A percentile compares a stretch with the other conserved stretches of the same genome.
Conservation (phyloP, 1,140 invertebrate species). For the Zaprionus lachaisei region DNA sequence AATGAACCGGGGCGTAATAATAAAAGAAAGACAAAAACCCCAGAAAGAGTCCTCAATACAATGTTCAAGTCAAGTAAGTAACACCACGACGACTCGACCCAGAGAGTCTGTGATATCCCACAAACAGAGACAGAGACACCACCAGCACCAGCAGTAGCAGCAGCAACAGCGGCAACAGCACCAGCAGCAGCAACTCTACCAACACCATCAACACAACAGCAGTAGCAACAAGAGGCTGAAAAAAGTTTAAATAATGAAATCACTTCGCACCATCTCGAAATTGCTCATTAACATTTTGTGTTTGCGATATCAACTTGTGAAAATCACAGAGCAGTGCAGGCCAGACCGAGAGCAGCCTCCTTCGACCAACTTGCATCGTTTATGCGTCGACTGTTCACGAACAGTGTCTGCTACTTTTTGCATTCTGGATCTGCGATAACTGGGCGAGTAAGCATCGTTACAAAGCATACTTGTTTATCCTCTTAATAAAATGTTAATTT, state of each 20-base stretch:
- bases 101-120: background rate
- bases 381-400: background rate
- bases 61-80: conserved; percentile 29
- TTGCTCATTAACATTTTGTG: conserved; percentile 85
- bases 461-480: too few species aligned
- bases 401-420: background rate
- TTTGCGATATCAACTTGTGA: conserved; percentile 84
- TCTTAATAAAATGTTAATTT: too few species aligned
- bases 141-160: conserved; percentile 48
- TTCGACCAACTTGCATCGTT: conserved; percentile 9
- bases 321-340: conserved; percentile 65
- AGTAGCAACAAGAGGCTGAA: conserved; percentile 21
- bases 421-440: too few species aligned
- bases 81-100: background rate
- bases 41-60: conserved; percentile 17
- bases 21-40: conserved; percentile 40
- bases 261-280: conserved; percentile 84
- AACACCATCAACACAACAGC: conserved; percentile 24
- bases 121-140: conserved; percentile 21
- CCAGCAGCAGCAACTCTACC: conserved; percentile 38
- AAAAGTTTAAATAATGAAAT: conserved; percentile 84
- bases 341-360: conserved; percentile 35
- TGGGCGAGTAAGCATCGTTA: too few species aligned
- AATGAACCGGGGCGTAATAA: conserved; percentile 68
- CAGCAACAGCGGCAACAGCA: background rate